Conservation (phyloP, 2,797 vertebrate genomes). For the Myoxocephalus aenaeus region DNA sequence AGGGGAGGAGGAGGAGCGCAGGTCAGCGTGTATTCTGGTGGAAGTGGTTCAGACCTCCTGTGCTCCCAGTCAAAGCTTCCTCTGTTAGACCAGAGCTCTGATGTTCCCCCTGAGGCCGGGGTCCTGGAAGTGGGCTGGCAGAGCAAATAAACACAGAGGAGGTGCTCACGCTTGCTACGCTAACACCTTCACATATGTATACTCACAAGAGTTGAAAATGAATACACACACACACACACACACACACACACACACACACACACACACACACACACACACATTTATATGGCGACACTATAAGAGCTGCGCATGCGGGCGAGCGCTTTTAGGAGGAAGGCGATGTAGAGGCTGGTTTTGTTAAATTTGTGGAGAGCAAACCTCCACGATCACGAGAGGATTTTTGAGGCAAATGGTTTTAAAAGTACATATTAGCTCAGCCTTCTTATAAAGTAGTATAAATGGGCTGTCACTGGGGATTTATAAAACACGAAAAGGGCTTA, state of each 20-base stretch:
- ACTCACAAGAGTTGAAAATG: constrained; percentile 53
- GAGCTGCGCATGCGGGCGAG: constrained; percentile 20
- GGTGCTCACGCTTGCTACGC: constrained; percentile 60
- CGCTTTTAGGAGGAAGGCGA: constrained; percentile 42
- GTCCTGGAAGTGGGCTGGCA: constrained; percentile 81
- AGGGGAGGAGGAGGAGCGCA: neutral
- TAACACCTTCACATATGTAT: constrained; percentile 76
- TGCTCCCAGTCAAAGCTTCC: constrained; percentile 75
- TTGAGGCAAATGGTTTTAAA: constrained; percentile 27
- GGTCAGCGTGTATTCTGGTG: constrained; percentile 56
- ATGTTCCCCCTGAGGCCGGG: constrained; percentile 75
- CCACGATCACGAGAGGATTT: neutral
- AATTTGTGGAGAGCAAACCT: constrained; percentile 1
- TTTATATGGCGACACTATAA: constrained; percentile 31
- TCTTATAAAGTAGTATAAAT: constrained; percentile 19
- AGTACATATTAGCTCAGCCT: neutral
- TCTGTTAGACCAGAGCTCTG: constrained; percentile 71
- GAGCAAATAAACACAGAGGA: constrained; percentile 82
- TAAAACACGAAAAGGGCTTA: constrained; percentile 14
- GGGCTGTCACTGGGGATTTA: constrained; percentile 19
- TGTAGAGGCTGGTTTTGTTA: constrained; percentile 3
- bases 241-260: too few relatives aligned
- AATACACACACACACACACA: constrained; percentile 37
- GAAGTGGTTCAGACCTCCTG: constrained; percentile 69
- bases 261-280: too few relatives aligned